Conservation (phyloP, 2,888 invertebrate species). For the Cynaeus angustus region DNA sequence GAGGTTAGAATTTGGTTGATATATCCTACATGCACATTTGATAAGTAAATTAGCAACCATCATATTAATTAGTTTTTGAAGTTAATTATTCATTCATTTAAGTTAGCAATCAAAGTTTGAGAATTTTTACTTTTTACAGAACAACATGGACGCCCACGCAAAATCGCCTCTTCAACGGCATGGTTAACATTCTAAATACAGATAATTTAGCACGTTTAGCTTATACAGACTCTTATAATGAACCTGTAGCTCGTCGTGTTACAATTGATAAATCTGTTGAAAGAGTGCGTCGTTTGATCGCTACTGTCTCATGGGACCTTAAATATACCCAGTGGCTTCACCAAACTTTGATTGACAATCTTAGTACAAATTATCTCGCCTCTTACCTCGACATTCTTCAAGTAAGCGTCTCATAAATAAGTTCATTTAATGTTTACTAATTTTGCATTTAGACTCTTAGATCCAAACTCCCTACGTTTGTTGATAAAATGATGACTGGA, state of each 20-base stretch:
- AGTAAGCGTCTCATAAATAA: constrained; percentile 69
- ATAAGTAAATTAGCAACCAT: too few species aligned
- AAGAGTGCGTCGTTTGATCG: constrained; percentile 79
- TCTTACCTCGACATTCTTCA: constrained; percentile 87
- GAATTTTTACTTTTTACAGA: too few species aligned
- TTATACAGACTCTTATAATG: constrained; percentile 75
- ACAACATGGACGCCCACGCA: constrained; percentile 79
- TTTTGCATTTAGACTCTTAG: constrained; percentile 73
- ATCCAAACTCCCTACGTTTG: constrained; percentile 80
- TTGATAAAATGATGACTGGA: constrained; percentile 82
- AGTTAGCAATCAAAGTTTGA: too few species aligned
- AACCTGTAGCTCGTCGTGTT: constrained; percentile 80
- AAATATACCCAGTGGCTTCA: constrained; percentile 87
- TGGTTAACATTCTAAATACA: constrained; percentile 78
- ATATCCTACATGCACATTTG: too few species aligned
- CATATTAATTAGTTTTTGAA: too few species aligned
- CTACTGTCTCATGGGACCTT: constrained; percentile 82
- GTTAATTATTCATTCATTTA: too few species aligned
- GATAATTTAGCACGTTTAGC: constrained; percentile 80
- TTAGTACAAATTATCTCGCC: constrained; percentile 79
- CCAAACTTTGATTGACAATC: constrained; percentile 78
- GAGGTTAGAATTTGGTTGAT: too few species aligned
- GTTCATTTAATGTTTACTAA: constrained; percentile 5
- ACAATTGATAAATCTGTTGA: constrained; percentile 82
- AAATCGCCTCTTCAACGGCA: constrained; percentile 78